Percentiles rank a stretch among this genome's conserved stretches.
These are phyloP conservation scores for Ophion obscuratus DNA, from an alignment of 2,888 invertebrate genomes.

Conservation along the genomic window DNA sequence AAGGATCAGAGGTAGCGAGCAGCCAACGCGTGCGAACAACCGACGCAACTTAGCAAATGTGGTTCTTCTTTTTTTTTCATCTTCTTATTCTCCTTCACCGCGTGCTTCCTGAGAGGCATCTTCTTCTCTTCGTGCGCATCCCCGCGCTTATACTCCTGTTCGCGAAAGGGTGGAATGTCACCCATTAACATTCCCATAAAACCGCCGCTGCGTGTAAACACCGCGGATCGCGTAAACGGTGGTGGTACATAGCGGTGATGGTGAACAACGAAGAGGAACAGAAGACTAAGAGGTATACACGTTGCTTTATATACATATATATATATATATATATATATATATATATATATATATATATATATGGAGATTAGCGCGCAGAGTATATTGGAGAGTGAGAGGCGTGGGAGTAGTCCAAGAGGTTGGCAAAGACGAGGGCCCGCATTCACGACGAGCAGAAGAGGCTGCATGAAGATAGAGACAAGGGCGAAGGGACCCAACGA, in stretches of 20 bases:
- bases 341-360: conserved; percentile 39
- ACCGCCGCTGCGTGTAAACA: conserved; percentile 80
- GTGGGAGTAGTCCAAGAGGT: conserved; percentile 55
- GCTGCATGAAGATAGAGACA: conserved; percentile 55
- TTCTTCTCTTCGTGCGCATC: conserved; percentile 46
- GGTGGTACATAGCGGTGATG: conserved; percentile 63
- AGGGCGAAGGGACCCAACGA: conserved; percentile 51
- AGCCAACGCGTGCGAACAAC: conserved; percentile 60
- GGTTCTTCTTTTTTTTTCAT: conserved; percentile 21
- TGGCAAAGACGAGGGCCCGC: conserved; percentile 49
- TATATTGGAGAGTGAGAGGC: conserved; percentile 44
- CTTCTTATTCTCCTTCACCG: conserved; percentile 32
- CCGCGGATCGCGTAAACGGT: conserved; percentile 77
- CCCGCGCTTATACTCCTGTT: conserved; percentile 59
- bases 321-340: conserved; percentile 53
- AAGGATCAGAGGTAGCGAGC: conserved; percentile 44
- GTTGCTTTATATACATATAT: not conserved
- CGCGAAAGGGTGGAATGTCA: conserved; percentile 80
- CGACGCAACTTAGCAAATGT: conserved; percentile 54
- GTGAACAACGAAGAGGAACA: conserved; percentile 58
- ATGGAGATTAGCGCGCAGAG: conserved; percentile 3
- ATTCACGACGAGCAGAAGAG: conserved; percentile 29
- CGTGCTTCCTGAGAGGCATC: conserved; percentile 44
- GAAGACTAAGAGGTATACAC: conserved; percentile 56
- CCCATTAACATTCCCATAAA: conserved; percentile 82